phyloP scores from a whole-genome alignment of 1,140 invertebrate genomes.

The Heliconius himera region DNA sequence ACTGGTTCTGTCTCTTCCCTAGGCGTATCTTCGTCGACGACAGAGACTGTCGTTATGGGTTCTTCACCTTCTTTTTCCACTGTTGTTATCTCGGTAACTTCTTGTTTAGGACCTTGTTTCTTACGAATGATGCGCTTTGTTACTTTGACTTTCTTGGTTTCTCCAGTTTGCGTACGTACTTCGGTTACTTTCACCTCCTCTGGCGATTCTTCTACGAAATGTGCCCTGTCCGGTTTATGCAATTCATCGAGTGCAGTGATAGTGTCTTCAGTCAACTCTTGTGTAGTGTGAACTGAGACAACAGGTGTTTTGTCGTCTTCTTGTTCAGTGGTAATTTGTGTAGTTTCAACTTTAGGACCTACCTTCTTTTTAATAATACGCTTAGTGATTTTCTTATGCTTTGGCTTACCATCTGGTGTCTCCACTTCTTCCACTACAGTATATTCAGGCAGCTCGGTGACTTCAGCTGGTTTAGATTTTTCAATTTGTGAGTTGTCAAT shows the following conservation, averaged over 20 bases:
- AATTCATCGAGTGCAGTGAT: not conserved
- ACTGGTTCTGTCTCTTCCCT: not conserved
- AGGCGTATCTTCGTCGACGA: slow-evolving; percentile 21
- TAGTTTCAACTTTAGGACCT: slow-evolving; percentile 55
- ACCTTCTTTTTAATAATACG: slow-evolving; percentile 58
- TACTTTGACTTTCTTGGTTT: slow-evolving; percentile 4
- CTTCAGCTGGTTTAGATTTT: not conserved
- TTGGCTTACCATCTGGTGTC: slow-evolving; percentile 57
- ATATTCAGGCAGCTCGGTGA: slow-evolving; percentile 27
- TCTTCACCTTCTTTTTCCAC: slow-evolving; percentile 12
- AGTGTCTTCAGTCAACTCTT: not conserved
- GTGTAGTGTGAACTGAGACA: slow-evolving; percentile 16
- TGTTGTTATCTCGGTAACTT: not conserved
- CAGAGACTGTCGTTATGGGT: slow-evolving; percentile 36
- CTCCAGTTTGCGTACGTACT: not conserved
- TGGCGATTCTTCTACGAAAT: slow-evolving; percentile 58
- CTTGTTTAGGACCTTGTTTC: not conserved
- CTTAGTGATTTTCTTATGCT: slow-evolving; percentile 48
- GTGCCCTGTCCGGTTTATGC: not conserved
- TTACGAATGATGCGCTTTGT: slow-evolving; percentile 41
- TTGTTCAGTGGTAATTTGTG: slow-evolving; percentile 73
- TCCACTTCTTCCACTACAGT: not conserved
- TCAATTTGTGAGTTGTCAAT: not conserved
- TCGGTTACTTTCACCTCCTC: slow-evolving; percentile 61
- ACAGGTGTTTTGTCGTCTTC: slow-evolving; percentile 47